Percentiles rank a stretch among this genome's conserved stretches.
Evolutionary conservation across 1,140 invertebrate genomes (phyloP).

Genomic region (Alviniconcha marisindica): DNA sequence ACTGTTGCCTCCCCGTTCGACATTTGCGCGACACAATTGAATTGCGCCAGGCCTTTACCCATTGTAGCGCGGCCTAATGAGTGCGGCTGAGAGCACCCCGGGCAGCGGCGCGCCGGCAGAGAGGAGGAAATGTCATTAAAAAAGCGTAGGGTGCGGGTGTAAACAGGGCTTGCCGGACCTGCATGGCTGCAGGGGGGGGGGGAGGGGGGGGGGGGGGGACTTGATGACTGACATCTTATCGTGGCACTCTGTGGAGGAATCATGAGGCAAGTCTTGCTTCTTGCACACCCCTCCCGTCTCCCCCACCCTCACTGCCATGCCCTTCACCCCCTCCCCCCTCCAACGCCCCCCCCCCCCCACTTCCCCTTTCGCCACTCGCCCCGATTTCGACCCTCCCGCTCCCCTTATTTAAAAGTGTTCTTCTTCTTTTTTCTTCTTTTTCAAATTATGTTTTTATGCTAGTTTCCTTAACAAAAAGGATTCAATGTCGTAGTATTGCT

Average conservation of each 20-base stretch:
- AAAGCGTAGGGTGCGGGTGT: no score
- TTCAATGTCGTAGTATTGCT: no score
- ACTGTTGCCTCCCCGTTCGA: not conserved
- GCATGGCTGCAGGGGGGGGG: not conserved
- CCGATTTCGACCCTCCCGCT: not conserved
- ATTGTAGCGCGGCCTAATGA: conserved; percentile 6
- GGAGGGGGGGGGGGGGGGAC: not conserved
- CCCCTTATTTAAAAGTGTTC: not conserved
- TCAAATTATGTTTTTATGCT: no score
- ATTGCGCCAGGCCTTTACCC: conserved; percentile 1
- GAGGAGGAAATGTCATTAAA: not conserved
- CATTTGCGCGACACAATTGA: conserved; percentile 24
- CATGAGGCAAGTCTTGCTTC: no score
- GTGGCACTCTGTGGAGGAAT: no score
- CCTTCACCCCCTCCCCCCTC: not conserved
- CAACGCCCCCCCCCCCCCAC: not conserved
- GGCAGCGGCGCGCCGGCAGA: not conserved
- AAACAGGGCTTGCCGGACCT: no score
- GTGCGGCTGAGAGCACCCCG: not conserved
- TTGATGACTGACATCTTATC: no score
- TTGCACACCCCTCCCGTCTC: no score
- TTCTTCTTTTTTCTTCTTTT: not conserved
- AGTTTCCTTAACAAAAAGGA: no score
- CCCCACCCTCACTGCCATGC: no score
- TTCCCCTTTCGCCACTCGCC: not conserved